Conservation (phyloP, 1,140 invertebrate species). For the Eufriesea mexicana region DNA sequence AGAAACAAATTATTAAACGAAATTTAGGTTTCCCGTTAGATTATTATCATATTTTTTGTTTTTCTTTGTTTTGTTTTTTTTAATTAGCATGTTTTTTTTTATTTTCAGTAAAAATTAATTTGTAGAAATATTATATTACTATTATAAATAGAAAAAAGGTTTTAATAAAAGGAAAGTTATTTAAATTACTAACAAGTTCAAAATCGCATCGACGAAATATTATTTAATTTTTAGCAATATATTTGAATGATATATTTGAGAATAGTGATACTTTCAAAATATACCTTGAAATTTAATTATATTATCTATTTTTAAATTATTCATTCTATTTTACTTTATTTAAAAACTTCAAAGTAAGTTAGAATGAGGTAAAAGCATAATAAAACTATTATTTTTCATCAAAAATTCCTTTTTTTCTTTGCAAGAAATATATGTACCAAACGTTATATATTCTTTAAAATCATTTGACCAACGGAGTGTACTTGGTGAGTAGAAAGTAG, state of each 20-base stretch:
- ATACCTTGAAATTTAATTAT: neutral
- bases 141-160: no score
- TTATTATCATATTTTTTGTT: no score
- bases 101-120: no score
- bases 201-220: neutral
- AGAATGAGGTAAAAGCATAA: no score
- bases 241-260: neutral
- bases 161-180: no score
- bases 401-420: neutral
- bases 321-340: neutral
- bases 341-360: no score
- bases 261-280: neutral
- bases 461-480: conserved; percentile 4
- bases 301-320: neutral
- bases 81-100: no score
- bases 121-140: no score
- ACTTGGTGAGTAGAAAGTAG: conserved; percentile 42
- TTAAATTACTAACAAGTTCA: no score
- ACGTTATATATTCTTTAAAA: neutral
- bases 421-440: neutral
- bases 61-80: no score
- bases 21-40: no score
- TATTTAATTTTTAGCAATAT: neutral
- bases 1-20: no score
- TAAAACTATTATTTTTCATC: neutral